Base-by-base conservation (phyloP, 2,113 vertebrate species). In the Panthera leo region DNA sequence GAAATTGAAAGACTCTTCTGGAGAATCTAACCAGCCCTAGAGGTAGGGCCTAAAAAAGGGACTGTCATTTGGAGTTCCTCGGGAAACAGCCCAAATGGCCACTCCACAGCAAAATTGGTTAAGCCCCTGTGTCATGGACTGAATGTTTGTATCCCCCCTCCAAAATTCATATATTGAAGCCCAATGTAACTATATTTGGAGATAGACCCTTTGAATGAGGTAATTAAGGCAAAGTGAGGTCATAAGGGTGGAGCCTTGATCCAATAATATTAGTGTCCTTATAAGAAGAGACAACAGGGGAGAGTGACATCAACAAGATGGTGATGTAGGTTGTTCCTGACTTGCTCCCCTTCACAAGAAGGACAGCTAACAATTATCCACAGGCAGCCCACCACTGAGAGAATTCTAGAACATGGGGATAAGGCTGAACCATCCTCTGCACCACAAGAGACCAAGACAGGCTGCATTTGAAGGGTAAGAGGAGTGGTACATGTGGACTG, bases 401-500 rank as follows among this genome's bases (percentile, higher is more conserved):
- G 36, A 84, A 84, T 83, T n/a, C 55, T 75, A 42, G 78, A 75
- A n/a, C 78, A 84, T 29, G 23, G 4, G 42, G 18, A 55, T n/a
- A 58, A 71, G 19, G 78, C 67, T 10, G 36, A 53, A 75, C 42
- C 27, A 42, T 9, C 19, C 67, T n/a, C n/a, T 11, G n/a, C 29
- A 27, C 19, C 42, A 36, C 48, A 75, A 78, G 78, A 89, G 25
- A 27, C 67, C 93, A 82, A 88, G 85, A 73, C 27, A 61, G 27
- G 7, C 12, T 5, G 5, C 31, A 63, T 12, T 2, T 4, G 12
- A 29, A 45, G 65, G 39, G 27, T 48, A 1, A 63, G 51, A 68
- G 85, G 65, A 89, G 67, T 6, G 0, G 31, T 51, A 9, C 23
- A 5, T 0, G 0, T 21, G 5, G 42, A 4, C 1, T 0, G 1